Base-by-base conservation (phyloP, 2,113 vertebrate genomes). In the Bucco capensis region DNA sequence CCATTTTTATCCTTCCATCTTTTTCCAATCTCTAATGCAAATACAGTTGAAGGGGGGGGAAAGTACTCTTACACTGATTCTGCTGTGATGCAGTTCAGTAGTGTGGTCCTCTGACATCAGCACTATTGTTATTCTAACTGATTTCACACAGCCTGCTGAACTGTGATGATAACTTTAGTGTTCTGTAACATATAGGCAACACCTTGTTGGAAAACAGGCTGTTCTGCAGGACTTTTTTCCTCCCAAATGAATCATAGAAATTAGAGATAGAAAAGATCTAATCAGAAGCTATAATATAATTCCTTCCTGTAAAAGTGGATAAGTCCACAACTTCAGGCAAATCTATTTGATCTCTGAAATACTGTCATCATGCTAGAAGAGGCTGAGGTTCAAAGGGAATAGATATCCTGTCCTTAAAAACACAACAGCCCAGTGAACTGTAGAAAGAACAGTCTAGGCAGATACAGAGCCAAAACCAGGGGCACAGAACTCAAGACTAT, bases 251-350 rank as follows among this genome's bases (percentile, higher is more conserved):
- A 88, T 95, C 56, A 67, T 2, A 80, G 65, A 94, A 92, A 88
- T 94, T 67, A 83, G 79, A 96, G 65, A 88, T 60, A 74, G 86
- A 56, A 80, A 77, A 88, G 86, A 95, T 95, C 76, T 90, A 83
- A 67, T 78, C 71, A 66, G 61, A 83, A 83, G 51, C 24, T 57
- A 57, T n/a, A 83, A 90, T 83, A 67, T 92, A 96, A 96, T 89
- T 90, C 76, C 88, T 83, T 38, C 81, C 88, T 94, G 90, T 91
- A 81, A 69, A 93, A 93, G 37, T 81, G 92, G 93, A 58, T 90
- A 95, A 91, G 92, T 90, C 90, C n/a, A n/a, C n/a, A n/a, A 67
- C n/a, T 92, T 15, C 83, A 78, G 80, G 88, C 64, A 92, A 81
- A 96, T 81, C 88, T 83, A 12, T 92, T 89, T 86, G 65, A 72